Percentiles rank a stretch among this genome's conserved stretches.
Conservation (phyloP, 2,797 vertebrate genomes). For the Prionace glauca region DNA sequence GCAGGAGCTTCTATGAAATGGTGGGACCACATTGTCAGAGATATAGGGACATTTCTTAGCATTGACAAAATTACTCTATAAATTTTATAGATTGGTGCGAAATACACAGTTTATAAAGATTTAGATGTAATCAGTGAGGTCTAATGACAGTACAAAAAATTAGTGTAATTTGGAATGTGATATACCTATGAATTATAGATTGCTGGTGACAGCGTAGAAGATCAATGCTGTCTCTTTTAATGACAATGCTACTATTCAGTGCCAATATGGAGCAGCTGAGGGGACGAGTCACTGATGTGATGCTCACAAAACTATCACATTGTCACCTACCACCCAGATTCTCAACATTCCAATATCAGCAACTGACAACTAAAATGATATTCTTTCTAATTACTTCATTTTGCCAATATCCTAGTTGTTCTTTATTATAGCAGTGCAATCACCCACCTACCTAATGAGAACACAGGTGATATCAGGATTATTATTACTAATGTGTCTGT, state of each 20-base stretch:
- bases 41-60: neutral
- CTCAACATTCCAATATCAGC: neutral
- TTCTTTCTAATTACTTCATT: neutral
- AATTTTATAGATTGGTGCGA: neutral
- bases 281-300: neutral
- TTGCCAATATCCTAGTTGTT: neutral
- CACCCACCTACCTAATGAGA: neutral
- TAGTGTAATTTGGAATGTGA: neutral
- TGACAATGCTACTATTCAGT: neutral
- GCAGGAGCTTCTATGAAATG: neutral
- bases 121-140: neutral
- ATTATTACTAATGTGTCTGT: neutral
- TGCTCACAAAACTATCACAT: neutral
- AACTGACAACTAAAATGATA: neutral
- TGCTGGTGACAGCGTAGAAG: neutral
- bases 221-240: neutral
- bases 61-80: neutral
- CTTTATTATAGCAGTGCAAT: neutral
- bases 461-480: neutral
- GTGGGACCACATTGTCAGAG: neutral
- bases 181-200: neutral
- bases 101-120: neutral
- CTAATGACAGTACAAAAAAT: neutral
- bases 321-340: neutral
- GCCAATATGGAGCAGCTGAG: neutral